Percentiles rank a stretch among this genome's conserved stretches.
Conservation (phyloP, 2,888 invertebrate species). For the Mactromeris polynyma region DNA sequence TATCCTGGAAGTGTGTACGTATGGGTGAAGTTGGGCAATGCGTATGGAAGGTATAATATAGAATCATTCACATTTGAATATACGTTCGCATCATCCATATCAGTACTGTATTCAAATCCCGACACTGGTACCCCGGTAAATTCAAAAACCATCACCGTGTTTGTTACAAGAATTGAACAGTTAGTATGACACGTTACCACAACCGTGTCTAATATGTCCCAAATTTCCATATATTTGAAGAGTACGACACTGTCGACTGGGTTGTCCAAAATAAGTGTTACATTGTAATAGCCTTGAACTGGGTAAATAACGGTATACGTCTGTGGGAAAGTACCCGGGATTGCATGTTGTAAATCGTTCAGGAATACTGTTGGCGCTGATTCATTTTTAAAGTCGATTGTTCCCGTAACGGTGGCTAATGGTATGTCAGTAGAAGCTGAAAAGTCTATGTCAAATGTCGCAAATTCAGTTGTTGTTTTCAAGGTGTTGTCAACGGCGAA, state of each 20-base stretch:
- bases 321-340: conserved; percentile 18
- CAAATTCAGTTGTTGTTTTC: conserved; percentile 23
- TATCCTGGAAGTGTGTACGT: conserved; percentile 38
- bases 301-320: conserved; percentile 36
- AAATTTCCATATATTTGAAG: conserved; percentile 29
- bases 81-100: conserved; percentile 51
- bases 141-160: conserved; percentile 11
- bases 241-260: conserved; percentile 31
- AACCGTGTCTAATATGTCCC: conserved; percentile 42
- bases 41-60: conserved; percentile 43
- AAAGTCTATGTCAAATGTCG: conserved; percentile 21
- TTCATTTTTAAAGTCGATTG: conserved; percentile 34
- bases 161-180: conserved; percentile 15
- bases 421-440: neutral
- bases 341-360: neutral
- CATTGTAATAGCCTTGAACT: conserved; percentile 58
- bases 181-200: neutral
- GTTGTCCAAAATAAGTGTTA: conserved; percentile 44
- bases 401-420: conserved; percentile 25
- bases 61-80: conserved; percentile 12
- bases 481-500: conserved; percentile 36
- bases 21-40: conserved; percentile 29
- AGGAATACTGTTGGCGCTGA: conserved; percentile 2
- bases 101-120: conserved; percentile 63
- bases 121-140: conserved; percentile 55